Base-by-base conservation (phyloP, 2,797 vertebrate species). In the Danio jaintianensis region DNA sequence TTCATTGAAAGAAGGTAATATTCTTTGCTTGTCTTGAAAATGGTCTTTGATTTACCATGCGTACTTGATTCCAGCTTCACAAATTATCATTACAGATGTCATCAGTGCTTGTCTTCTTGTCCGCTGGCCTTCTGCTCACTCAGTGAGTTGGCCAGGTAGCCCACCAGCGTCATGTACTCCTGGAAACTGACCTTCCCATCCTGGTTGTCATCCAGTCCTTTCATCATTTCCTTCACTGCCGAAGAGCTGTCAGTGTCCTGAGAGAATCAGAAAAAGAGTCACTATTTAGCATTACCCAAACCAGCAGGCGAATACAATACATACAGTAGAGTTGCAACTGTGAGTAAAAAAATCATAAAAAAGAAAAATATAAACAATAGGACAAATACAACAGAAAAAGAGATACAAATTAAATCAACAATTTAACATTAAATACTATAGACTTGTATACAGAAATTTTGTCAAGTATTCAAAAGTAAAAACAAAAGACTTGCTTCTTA, bases 151-250 rank as follows among this genome's bases (percentile, higher is more conserved):
- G 93, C 93, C 85, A 94, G 0, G 77, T 91, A 91, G 67, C 92
- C 93, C 61, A 94, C 82, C 88, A 94, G 86, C 58, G 15, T 79
- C 85, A 94, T 74, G 85, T 92, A 94, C 87, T 94, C 92, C 81
- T 84, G 69, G 86, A 94, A 94, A 90, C 86, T 87, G 89, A 94
- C 90, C 72, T 93, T 93, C 61, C 91, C 92, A 5, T 93, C 93
- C 0, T 84, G 64, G 88, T 94, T 90, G 1, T 79, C 88, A 38
- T 93, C 92, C 88, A 95, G 80, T 7, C 90, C 88, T 9, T 13
- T 9, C 86, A 91, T 91, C 91, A 95, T 92, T 13, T 93, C 88
- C 55, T 90, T 90, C 29, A 94, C 7, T 12, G 92, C 89, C 3
- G 87, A 72, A 6, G 84, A 20, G 75, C 85, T 88, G 48, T 87